Percentiles rank a stretch among this genome's conserved stretches.
Conservation (phyloP, 2,888 invertebrate species). For the Calliphora vomitoria region DNA sequence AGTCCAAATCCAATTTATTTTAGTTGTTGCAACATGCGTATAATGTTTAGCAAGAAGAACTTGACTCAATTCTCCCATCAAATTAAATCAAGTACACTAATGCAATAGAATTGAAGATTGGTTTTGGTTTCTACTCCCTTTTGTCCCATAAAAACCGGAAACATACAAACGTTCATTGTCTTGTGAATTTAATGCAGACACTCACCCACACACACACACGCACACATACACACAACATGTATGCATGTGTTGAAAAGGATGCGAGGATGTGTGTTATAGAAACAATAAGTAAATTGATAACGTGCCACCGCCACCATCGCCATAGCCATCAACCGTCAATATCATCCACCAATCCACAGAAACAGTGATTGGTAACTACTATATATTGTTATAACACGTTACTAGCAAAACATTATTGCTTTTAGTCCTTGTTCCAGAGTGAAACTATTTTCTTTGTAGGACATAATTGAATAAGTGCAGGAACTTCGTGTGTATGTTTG, state of each 20-base stretch:
- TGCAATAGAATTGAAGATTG: conserved; percentile 81
- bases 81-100: conserved; percentile 84
- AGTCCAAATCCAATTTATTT: conserved; percentile 76
- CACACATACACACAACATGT: neutral
- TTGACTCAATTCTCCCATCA: conserved; percentile 82
- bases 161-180: conserved; percentile 72
- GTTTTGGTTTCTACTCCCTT: conserved; percentile 78
- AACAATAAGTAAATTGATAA: conserved; percentile 73
- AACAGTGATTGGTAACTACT: conserved; percentile 50
- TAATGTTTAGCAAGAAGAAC: conserved; percentile 62
- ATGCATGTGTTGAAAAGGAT: neutral
- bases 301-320: conserved; percentile 37
- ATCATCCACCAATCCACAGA: conserved; percentile 19
- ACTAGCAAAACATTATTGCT: conserved; percentile 47
- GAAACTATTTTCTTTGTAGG: conserved; percentile 35
- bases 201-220: neutral
- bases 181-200: conserved; percentile 34
- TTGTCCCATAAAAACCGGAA: conserved; percentile 80
- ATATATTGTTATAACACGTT: conserved; percentile 25
- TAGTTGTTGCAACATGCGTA: conserved; percentile 75
- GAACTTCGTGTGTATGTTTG: neutral
- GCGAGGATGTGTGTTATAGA: conserved; percentile 10
- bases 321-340: conserved; percentile 12
- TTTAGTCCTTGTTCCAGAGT: conserved; percentile 34
- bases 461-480: conserved; percentile 64